Conservation (phyloP, 2,113 vertebrate species). For the Cyanoramphus novaezelandiae region DNA sequence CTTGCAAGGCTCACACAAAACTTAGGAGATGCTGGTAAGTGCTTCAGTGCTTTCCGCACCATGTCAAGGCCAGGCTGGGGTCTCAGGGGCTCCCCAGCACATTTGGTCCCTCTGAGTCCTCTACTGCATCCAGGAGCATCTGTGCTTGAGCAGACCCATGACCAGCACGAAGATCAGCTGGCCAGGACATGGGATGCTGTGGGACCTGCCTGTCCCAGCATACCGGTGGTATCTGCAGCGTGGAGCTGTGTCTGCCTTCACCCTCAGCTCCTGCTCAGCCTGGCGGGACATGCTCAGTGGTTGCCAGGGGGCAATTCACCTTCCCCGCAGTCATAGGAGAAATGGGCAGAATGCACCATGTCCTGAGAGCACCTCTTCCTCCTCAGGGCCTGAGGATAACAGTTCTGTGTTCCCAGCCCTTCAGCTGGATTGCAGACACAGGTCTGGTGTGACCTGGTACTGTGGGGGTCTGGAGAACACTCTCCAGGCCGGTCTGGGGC, state of each 20-base stretch:
- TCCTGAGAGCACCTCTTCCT: background rate
- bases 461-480: accelerated
- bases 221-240: accelerated
- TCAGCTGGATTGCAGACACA: background rate
- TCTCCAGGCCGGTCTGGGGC: background rate
- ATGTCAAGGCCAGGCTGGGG: background rate
- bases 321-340: background rate
- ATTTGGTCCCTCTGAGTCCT: background rate
- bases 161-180: background rate
- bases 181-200: background rate
- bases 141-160: background rate
- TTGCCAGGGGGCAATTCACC: background rate
- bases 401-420: background rate
- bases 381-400: background rate
- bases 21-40: background rate
- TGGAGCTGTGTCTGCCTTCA: accelerated
- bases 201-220: background rate
- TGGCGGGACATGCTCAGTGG: accelerated
- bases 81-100: background rate
- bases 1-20: background rate
- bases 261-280: background rate
- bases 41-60: background rate
- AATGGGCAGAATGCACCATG: background rate
- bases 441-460: accelerated
- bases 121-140: background rate